Percentiles rank a stretch among this genome's conserved stretches.
These are phyloP conservation scores for Strongylocentrotus purpuratus DNA, from an alignment of 35 echinoderm and acorn worm genomes.

Conservation along the genomic window DNA sequence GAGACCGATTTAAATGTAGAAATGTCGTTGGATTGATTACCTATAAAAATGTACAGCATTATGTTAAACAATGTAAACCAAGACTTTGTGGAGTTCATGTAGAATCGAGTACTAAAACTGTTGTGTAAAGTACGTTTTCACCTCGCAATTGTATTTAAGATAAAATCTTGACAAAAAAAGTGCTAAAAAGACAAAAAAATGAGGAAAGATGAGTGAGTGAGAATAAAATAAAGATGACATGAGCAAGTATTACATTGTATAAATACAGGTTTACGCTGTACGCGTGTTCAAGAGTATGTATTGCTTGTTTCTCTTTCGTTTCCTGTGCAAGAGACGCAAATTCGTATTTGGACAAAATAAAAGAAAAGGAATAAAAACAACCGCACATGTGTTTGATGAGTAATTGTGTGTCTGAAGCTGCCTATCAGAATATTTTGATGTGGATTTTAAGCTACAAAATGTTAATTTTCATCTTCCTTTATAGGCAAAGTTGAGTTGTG, in stretches of 20 bases:
- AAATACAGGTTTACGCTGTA: not conserved
- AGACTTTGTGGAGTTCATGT: not conserved
- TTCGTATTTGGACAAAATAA: slow-evolving; percentile 19
- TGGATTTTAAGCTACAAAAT: too few relatives aligned
- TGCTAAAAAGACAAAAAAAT: not conserved
- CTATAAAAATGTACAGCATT: not conserved
- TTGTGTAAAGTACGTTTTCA: not conserved
- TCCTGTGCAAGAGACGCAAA: not conserved
- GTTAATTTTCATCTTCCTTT: too few relatives aligned
- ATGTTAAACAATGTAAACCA: not conserved
- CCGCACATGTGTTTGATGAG: too few relatives aligned
- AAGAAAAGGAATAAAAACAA: slow-evolving; percentile 1
- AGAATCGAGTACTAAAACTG: not conserved
- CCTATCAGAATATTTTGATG: too few relatives aligned
- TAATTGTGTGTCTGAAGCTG: too few relatives aligned
- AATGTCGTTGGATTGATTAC: not conserved
- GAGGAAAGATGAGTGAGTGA: not conserved
- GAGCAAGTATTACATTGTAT: slow-evolving; percentile 7
- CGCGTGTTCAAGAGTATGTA: not conserved
- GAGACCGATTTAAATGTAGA: not conserved
- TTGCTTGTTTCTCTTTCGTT: not conserved
- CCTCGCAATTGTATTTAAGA: slow-evolving; percentile 4
- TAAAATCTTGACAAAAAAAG: not conserved
- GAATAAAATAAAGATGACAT: not conserved
- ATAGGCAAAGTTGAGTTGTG: too few relatives aligned